Conservation (phyloP, 2,797 vertebrate genomes). For the Notolabrus celidotus region DNA sequence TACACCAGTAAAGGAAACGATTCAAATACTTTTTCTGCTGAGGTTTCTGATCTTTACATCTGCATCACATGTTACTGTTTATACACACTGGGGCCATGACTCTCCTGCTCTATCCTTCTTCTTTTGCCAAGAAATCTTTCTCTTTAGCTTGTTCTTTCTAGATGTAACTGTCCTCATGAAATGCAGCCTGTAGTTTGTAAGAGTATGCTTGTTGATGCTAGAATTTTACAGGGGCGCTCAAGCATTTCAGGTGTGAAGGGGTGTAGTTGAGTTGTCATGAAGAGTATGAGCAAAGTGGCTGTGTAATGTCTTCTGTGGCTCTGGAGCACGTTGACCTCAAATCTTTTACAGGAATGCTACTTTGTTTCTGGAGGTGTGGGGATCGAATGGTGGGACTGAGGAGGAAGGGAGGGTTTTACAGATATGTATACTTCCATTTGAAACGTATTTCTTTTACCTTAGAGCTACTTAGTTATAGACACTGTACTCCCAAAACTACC, state of each 20-base stretch:
- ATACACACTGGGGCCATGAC: slow-evolving; percentile 40
- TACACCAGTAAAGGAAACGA: slow-evolving; percentile 45
- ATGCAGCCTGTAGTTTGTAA: slow-evolving; percentile 6
- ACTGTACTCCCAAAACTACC: neutral
- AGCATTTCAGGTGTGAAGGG: neutral
- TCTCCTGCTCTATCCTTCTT: slow-evolving; percentile 6
- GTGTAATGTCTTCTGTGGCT: neutral
- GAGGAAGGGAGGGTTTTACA: neutral
- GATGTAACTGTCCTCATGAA: slow-evolving; percentile 13
- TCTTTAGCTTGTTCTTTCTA: slow-evolving; percentile 15
- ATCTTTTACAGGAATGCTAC: neutral
- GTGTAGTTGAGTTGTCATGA: neutral
- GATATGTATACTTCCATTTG: neutral
- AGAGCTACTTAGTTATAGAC: neutral
- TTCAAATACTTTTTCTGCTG: slow-evolving; percentile 54
- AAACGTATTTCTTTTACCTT: neutral
- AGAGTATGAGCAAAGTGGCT: neutral
- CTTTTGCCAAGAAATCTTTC: neutral
- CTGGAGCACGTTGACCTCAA: neutral
- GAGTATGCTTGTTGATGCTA: slow-evolving; percentile 9
- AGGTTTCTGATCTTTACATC: slow-evolving; percentile 49
- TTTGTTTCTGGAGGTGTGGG: neutral
- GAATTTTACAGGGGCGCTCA: slow-evolving; percentile 13
- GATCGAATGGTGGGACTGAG: neutral
- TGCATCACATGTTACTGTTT: slow-evolving; percentile 39